Base-by-base conservation (phyloP, 2,888 invertebrate species). In the Epiblema foenella region DNA sequence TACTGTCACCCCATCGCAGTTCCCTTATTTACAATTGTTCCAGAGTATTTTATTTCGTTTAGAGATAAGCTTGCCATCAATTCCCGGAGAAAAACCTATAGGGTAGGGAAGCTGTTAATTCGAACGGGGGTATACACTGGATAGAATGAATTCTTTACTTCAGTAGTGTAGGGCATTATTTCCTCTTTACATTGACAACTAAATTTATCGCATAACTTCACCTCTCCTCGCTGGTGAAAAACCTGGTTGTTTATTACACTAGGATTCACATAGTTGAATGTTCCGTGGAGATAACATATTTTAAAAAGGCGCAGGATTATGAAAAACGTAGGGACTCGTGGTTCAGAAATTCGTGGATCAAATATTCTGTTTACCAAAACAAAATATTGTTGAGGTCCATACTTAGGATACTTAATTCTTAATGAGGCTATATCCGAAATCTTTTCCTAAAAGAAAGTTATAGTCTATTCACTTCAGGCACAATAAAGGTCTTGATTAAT, bases 1-100 rank as follows among this genome's bases (percentile, higher is more conserved):
- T 72, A 72, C 74, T 72, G 74, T 74, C 74, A 69, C 72, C 74
- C 66, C 68, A 42, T 72, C 72, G 68, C 68, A 72, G 72, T 68
- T 46, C 52, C 65, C 68, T 63, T 68, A 68, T 68, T 72, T 68
- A 69, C 73, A 57, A 73, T 73, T 73, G 73, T 73, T 66, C 58
- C 66, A 63, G 57, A 46, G 60, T 57, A 73, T 73, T 73, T 73
- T 73, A 63, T 73, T 70, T 63, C 73, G 67, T 63, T 67, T 52
- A 70, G 12, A 72, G 73, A 73, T 73, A 73, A 73, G 73, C 73
- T 24, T 18, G 66, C 70, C 67, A 67, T 70, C 67, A 62, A 73
- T 73, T 73, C 65, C 42, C 57, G 20, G 29, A 46, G 59, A 65
- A 33, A 51, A n/a, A n/a, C n/a, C n/a, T 57, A 54, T 39, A 39